Evolutionary conservation across 2,113 vertebrate species (phyloP), one percentile per base, ranked within the genome.

Genomic region (Tragelaphus buxtoni): DNA sequence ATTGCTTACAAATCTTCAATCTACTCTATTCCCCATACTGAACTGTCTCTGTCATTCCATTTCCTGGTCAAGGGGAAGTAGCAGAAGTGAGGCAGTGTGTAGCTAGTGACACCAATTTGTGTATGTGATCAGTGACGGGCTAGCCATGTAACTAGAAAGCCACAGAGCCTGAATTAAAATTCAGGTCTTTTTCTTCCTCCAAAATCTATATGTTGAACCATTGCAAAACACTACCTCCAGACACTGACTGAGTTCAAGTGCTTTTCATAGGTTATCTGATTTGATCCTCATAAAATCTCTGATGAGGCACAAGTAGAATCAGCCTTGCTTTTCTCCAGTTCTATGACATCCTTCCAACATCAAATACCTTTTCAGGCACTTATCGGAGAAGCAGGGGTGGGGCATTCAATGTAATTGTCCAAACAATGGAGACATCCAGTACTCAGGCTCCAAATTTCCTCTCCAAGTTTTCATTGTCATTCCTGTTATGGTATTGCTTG

Each of bases 81-180:
- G 18, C 11, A 22, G 22, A 60, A 55, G 6, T 61, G 18, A 90
- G n/a, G 22, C 26, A 91, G 47, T 53, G 63, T 63, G 45, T 32
- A 82, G 32, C 28, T 24, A 63, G 32, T 30, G 61, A 56, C 4
- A 60, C 22, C n/a, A 3, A 91, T 35, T 61, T 18, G 47, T 92
- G 56, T 63, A 17, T 69, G 10, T 91, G 14, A 87, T 47, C 28
- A 81, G 8, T 47, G 77, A 60, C 16, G 63, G 9, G 20, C 65
- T 69, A 1, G 1, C 2, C 28, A 88, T 10, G 56, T 87, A 80
- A 49, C 14, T 81, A 47, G 28, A 93, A 80, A 81, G 18, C 51
- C 26, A 80, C 39, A 82, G 61, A 56, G 39, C 9, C 22, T 88
- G 24, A 58, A 77, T 69, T 77, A 88, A 95, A 87, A 94, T 65